phyloP scores from a whole-genome alignment of 2,113 vertebrate genomes.

The Melospiza melodia region DNA sequence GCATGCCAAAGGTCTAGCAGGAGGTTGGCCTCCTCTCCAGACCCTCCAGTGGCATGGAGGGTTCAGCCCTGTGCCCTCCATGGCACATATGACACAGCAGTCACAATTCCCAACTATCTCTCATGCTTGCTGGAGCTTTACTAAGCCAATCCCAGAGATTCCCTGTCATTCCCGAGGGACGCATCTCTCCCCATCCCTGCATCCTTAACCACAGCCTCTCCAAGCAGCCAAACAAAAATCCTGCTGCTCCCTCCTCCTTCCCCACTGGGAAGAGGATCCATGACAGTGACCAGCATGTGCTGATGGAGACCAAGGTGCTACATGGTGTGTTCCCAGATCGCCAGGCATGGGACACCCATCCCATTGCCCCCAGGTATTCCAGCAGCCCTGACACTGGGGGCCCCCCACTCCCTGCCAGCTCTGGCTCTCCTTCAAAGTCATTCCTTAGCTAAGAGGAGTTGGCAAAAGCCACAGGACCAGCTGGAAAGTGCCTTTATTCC shows the following conservation, averaged over 20 bases:
- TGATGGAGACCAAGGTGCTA: neutral
- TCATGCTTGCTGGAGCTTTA: neutral
- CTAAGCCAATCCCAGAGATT: neutral
- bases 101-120: neutral
- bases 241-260: neutral
- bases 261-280: neutral
- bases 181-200: rapidly evolving
- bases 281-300: neutral
- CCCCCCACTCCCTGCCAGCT: neutral
- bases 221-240: neutral
- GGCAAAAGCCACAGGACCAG: conserved; percentile 17
- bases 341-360: neutral
- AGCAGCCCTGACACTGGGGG: neutral
- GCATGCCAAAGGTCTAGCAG: neutral
- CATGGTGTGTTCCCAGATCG: neutral
- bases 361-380: neutral
- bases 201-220: neutral
- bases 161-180: rapidly evolving
- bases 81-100: neutral
- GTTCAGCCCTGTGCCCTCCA: neutral
- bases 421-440: conserved; percentile 44
- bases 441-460: neutral
- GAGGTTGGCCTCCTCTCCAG: rapidly evolving
- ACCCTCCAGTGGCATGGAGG: neutral
- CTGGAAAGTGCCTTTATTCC: conserved; percentile 27